These are phyloP conservation scores for Nemopilema nomurai DNA, from an alignment of 30 jellyfish, hydroid and myxozoan species.

Conservation along the genomic window DNA sequence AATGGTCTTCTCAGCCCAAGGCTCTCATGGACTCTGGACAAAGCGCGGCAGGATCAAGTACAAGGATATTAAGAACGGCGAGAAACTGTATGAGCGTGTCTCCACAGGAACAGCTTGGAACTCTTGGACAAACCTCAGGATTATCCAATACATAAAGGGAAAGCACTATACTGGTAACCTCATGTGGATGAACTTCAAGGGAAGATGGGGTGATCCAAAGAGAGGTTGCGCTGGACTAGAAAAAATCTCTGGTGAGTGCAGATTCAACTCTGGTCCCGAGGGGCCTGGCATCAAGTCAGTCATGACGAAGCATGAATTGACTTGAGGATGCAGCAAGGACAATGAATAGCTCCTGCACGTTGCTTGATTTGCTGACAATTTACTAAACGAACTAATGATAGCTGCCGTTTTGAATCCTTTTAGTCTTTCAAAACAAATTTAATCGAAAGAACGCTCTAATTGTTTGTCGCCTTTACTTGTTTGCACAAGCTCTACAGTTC, in stretches of 20 bases:
- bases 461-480: too few relatives aligned
- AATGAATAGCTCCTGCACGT: too few relatives aligned
- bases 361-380: too few relatives aligned
- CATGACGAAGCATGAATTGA: slow-evolving; percentile 1
- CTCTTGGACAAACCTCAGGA: slow-evolving; percentile 27
- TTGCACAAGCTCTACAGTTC: too few relatives aligned
- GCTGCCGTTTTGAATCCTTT: too few relatives aligned
- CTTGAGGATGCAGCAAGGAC: not conserved
- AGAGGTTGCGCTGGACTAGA: slow-evolving; percentile 48
- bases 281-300: slow-evolving; percentile 31
- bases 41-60: not conserved
- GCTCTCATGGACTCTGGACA: slow-evolving; percentile 53
- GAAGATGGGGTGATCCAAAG: slow-evolving; percentile 55
- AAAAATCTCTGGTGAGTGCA: slow-evolving; percentile 22
- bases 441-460: too few relatives aligned
- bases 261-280: slow-evolving; percentile 34
- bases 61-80: not conserved
- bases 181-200: slow-evolving; percentile 34
- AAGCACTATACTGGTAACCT: slow-evolving; percentile 33
- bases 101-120: slow-evolving; percentile 45
- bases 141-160: slow-evolving; percentile 4
- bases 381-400: too few relatives aligned
- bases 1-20: slow-evolving; percentile 29
- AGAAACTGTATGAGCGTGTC: slow-evolving; percentile 11
- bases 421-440: too few relatives aligned